Evolutionary conservation across 2,797 vertebrate species (phyloP).

Genomic region (Rhabdophis nuchalis): DNA sequence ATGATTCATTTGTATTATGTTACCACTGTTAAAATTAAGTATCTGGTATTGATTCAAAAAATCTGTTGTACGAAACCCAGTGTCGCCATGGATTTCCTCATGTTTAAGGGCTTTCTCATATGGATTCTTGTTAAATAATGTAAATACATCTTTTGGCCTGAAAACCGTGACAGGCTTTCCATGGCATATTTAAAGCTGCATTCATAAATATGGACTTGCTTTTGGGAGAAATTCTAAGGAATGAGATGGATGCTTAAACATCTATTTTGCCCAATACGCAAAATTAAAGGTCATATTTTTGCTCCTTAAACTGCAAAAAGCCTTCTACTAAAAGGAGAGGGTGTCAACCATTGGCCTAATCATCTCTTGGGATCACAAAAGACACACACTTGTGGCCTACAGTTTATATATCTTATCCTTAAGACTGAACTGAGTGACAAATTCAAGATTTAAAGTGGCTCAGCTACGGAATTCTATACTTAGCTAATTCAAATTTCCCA

Average conservation of each 20-base stretch:
- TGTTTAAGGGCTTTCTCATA: background rate
- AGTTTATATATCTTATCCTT: background rate
- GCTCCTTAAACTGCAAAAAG: background rate
- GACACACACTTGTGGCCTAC: background rate
- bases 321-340: background rate
- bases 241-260: background rate
- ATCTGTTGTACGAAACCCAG: background rate
- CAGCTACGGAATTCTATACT: background rate
- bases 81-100: background rate
- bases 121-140: background rate
- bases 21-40: background rate
- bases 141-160: background rate
- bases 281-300: background rate
- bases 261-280: background rate
- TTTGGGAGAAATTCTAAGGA: background rate
- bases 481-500: background rate
- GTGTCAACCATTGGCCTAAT: background rate
- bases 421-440: background rate
- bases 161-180: background rate
- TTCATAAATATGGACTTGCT: background rate
- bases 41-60: conserved; percentile 32
- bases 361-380: background rate
- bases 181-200: background rate
- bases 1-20: background rate
- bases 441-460: background rate